Base-by-base conservation (phyloP, 2,888 invertebrate species). In the Tigriopus californicus region DNA sequence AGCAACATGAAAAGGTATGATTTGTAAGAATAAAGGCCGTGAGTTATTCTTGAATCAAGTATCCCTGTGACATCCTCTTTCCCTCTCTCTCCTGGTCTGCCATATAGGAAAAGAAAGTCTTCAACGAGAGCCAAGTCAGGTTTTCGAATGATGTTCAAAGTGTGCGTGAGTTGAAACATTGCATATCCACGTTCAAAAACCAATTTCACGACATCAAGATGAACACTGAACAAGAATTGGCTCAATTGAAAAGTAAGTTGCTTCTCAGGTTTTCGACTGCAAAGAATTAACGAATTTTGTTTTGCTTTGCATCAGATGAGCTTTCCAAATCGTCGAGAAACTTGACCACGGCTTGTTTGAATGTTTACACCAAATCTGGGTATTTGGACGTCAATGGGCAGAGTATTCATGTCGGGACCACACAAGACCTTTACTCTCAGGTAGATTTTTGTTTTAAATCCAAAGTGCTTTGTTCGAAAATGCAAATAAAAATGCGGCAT, bases 341-440 rank as follows among this genome's bases (percentile, higher is more conserved):
- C 6, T 13, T 56, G 13, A n/a, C 44, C 42, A 13, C 18, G 13
- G n/a, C 44, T 24, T 56, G 56, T 46, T 20, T 56, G 41, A 22
- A 56, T 15, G 20, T 46, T 13, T 41, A 54, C 15, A 15, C 52
- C 1, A 25, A 22, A 15, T 51, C 52, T 20, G 33, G 24, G 2
- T 51, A 51, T 25, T 40, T 41, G n/a, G 11, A 18, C 15, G 40
- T 41, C 41, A 40, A 54, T 41, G 40, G 41, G 6, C 15, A 24
- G 13, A 13, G 18, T 11, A 20, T n/a, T 20, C n/a, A n/a, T 12
- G 11, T 56, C 20, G 44, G 46, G 2, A 42, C 56, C 20, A n/a
- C 42, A 10, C n/a, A 56, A 13, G 56, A 56, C 46, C 44, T 56
- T 2, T 56, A 33, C 10, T n/a, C 18, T 44, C 24, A 56, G 25